Evolutionary conservation across 2,888 invertebrate species (phyloP).

Genomic region (Agrochola macilenta): DNA sequence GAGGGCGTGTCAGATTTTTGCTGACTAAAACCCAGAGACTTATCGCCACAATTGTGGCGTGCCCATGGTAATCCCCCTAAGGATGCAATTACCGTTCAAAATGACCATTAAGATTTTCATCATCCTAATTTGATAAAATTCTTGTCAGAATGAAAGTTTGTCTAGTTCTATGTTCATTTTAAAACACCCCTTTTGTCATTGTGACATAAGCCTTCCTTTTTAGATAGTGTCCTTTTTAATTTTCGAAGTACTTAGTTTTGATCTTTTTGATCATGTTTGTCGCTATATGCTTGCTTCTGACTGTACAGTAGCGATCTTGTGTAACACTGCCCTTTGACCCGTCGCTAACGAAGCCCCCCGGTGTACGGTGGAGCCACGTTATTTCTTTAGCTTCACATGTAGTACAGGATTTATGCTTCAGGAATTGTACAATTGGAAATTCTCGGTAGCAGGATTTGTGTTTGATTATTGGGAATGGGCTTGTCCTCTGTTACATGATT

Average conservation of each 20-base stretch:
- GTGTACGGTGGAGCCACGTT: constrained; percentile 49
- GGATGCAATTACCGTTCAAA: too few species aligned
- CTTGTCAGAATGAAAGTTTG: not conserved
- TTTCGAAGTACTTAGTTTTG: not conserved
- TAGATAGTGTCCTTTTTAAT: not conserved
- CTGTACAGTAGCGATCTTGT: constrained; percentile 50
- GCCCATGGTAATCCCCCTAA: too few species aligned
- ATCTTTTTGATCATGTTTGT: not conserved
- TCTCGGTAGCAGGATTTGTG: constrained; percentile 13
- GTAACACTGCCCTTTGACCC: constrained; percentile 64
- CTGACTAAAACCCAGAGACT: too few species aligned
- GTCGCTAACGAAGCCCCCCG: constrained; percentile 62
- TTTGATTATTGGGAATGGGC: constrained; percentile 28
- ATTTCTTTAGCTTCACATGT: constrained; percentile 54
- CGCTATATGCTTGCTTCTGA: constrained; percentile 6
- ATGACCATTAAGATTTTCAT: too few species aligned
- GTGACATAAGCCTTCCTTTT: too few species aligned
- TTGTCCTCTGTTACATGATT: not conserved
- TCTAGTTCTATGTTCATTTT: not conserved
- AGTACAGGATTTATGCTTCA: constrained; percentile 54
- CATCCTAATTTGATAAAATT: not conserved
- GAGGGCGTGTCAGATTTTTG: too few species aligned
- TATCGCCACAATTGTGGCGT: too few species aligned
- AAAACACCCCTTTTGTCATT: not conserved
- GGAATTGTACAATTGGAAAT: constrained; percentile 26